These are phyloP conservation scores for Dolomedes plantarius DNA, from an alignment of 2,888 invertebrate genomes.

Conservation along the genomic window DNA sequence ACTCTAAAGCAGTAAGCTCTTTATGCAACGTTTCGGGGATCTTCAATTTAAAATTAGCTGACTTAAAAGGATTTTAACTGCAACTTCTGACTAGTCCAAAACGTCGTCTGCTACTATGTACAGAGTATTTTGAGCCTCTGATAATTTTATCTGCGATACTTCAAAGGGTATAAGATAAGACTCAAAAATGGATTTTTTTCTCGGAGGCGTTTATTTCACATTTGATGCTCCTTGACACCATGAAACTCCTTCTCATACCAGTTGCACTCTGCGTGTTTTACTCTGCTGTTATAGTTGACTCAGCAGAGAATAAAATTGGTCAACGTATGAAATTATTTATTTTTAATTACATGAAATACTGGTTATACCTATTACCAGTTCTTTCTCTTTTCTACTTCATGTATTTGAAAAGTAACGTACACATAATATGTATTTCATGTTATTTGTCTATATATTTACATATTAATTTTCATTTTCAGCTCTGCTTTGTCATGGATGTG, in stretches of 20 bases:
- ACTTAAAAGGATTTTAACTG: no score
- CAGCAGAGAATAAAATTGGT: slow-evolving; percentile 11
- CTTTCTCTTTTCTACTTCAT: background rate
- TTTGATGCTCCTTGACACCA: background rate
- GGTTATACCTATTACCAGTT: background rate
- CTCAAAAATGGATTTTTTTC: background rate
- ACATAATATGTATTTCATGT: no score
- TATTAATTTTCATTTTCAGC: slow-evolving; percentile 35
- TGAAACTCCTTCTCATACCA: background rate
- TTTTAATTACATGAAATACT: no score
- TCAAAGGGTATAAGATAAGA: background rate
- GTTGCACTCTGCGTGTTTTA: background rate
- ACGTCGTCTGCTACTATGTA: no score
- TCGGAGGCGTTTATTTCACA: background rate
- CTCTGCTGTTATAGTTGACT: background rate
- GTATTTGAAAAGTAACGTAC: background rate
- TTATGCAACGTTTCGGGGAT: no score
- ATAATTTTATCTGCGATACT: no score
- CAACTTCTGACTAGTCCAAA: no score
- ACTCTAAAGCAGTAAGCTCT: no score
- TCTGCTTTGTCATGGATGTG: slow-evolving; percentile 65
- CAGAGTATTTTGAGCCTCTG: no score
- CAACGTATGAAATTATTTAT: background rate
- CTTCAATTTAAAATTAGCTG: no score
- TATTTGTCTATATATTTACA: no score